These are phyloP conservation scores for Sebastes kiyomatsui DNA, from an alignment of 2,797 vertebrate genomes.

Conservation along the genomic window DNA sequence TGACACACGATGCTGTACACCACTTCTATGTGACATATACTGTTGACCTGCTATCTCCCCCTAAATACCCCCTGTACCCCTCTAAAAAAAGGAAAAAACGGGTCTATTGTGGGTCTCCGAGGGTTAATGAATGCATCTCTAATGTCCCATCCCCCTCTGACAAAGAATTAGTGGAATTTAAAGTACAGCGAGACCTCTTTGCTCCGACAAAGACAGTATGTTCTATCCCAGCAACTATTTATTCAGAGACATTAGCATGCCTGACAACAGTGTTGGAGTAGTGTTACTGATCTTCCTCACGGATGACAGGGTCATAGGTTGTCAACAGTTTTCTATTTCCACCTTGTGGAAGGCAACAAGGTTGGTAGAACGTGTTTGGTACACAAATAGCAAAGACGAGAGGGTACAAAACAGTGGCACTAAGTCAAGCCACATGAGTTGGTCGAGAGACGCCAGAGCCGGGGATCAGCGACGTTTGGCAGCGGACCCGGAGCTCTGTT, in stretches of 20 bases:
- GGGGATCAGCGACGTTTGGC: slow-evolving; percentile 55
- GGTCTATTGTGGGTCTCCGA: too few relatives aligned
- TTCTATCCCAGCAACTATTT: slow-evolving; percentile 34
- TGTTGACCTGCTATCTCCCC: too few relatives aligned
- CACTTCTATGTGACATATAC: too few relatives aligned
- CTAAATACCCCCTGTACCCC: too few relatives aligned
- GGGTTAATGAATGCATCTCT: background rate
- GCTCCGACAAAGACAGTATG: slow-evolving; percentile 13
- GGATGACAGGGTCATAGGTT: slow-evolving; percentile 32
- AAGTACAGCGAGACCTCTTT: slow-evolving; percentile 27
- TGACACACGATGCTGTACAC: too few relatives aligned
- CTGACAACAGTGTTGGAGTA: slow-evolving; percentile 10
- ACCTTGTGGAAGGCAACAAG: slow-evolving; percentile 29
- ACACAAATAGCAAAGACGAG: slow-evolving; percentile 47
- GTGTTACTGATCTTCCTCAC: slow-evolving; percentile 15
- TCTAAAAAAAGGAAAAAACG: too few relatives aligned
- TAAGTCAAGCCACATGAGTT: slow-evolving; percentile 64
- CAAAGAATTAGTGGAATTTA: background rate
- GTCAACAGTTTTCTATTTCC: slow-evolving; percentile 51
- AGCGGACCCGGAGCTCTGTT: slow-evolving; percentile 15
- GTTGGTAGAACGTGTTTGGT: slow-evolving; percentile 4
- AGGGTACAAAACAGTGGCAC: slow-evolving; percentile 51
- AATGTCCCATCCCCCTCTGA: background rate
- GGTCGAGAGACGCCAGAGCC: slow-evolving; percentile 40
- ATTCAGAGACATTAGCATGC: slow-evolving; percentile 25